A percentile compares a stretch with the other conserved stretches of the same genome.
Conservation (phyloP, 2,888 invertebrate species). For the Acanthococcus lagerstroemiae region DNA sequence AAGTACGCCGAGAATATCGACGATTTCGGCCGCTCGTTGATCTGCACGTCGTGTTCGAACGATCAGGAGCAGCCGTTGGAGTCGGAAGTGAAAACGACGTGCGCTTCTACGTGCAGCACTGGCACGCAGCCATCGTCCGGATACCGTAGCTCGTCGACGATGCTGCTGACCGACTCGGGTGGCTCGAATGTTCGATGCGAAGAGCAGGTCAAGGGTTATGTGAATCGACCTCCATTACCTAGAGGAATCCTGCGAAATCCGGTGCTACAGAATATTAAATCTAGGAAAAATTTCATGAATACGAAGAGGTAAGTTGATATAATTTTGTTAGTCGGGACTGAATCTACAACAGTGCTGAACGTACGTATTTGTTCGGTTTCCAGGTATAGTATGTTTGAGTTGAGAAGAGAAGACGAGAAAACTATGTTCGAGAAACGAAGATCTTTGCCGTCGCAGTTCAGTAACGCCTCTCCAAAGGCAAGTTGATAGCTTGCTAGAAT, state of each 20-base stretch:
- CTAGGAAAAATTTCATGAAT: conserved; percentile 41
- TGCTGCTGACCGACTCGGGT: conserved; percentile 39
- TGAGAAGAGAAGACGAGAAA: conserved; percentile 42
- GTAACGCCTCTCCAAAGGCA: conserved; percentile 27
- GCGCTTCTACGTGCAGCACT: conserved; percentile 56
- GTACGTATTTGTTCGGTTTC: conserved; percentile 14
- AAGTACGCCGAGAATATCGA: conserved; percentile 47
- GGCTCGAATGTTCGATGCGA: conserved; percentile 5
- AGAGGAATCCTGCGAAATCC: conserved; percentile 27
- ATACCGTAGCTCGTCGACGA: conserved; percentile 74
- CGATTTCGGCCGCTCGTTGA: conserved; percentile 43
- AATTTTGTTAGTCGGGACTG: not conserved
- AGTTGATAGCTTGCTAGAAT: not conserved
- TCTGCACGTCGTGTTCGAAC: conserved; percentile 42
- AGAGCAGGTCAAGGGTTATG: not conserved
- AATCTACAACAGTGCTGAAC: not conserved
- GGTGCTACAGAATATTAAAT: conserved; percentile 33
- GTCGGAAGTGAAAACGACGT: conserved; percentile 7
- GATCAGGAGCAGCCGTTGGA: conserved; percentile 38
- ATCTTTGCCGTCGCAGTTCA: conserved; percentile 33
- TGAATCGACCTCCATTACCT: conserved; percentile 14
- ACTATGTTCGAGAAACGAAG: conserved; percentile 31
- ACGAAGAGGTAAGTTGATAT: conserved; percentile 43
- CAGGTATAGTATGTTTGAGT: conserved; percentile 71
- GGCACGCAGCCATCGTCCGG: conserved; percentile 76